These are phyloP conservation scores for Eulithis prunata DNA, from an alignment of 2,888 invertebrate species.

Conservation along the genomic window DNA sequence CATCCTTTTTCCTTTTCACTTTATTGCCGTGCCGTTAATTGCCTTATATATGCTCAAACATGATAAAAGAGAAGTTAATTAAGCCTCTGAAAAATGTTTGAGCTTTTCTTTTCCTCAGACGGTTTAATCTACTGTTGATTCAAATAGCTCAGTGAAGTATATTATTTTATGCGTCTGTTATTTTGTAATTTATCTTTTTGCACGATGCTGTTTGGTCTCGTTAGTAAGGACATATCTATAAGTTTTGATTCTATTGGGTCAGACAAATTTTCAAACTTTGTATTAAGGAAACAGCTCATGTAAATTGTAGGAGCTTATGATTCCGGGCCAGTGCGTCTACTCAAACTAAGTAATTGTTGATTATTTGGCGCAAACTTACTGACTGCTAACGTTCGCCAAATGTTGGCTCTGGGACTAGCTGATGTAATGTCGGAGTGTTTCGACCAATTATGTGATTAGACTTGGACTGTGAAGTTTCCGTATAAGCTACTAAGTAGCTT, in stretches of 20 bases:
- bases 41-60: conserved; percentile 29
- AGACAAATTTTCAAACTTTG: not conserved
- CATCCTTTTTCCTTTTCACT: conserved; percentile 22
- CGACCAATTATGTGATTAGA: conserved; percentile 19
- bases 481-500: not conserved
- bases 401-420: conserved; percentile 20
- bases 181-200: conserved; percentile 29
- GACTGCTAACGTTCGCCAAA: conserved; percentile 23
- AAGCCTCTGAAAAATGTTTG: conserved; percentile 29
- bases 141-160: conserved; percentile 24
- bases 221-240: not conserved
- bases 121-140: conserved; percentile 32
- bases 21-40: conserved; percentile 27
- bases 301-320: conserved; percentile 17
- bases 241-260: not conserved
- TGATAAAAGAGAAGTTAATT: conserved; percentile 36
- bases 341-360: conserved; percentile 28
- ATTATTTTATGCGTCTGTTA: conserved; percentile 33
- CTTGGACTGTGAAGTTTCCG: conserved; percentile 10
- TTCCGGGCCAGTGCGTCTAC: conserved; percentile 26
- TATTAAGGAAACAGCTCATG: conserved; percentile 9
- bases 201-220: not conserved
- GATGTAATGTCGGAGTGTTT: conserved; percentile 13
- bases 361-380: conserved; percentile 30
- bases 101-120: conserved; percentile 19